Evolutionary conservation across 2,797 vertebrate species (phyloP).

Genomic region (Buceros bicornis): DNA sequence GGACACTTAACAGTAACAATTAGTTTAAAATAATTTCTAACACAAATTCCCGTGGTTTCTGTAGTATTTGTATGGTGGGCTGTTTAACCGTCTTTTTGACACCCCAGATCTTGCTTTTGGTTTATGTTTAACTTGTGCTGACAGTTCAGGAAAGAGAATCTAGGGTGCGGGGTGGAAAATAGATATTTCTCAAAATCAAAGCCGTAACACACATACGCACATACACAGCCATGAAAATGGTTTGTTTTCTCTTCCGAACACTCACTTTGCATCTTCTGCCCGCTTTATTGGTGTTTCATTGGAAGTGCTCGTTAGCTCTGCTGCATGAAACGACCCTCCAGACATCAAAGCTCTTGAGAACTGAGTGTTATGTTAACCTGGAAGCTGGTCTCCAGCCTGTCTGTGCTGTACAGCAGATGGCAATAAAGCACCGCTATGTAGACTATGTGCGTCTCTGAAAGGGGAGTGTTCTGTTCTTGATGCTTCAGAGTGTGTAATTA

Average conservation of each 20-base stretch:
- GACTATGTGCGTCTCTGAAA: background rate
- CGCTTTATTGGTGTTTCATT: background rate
- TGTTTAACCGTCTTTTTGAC: background rate
- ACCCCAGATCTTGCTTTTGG: background rate
- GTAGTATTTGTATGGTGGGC: background rate
- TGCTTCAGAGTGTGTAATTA: background rate
- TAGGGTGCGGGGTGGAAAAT: background rate
- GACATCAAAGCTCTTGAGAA: background rate
- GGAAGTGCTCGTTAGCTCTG: background rate
- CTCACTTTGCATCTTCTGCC: background rate
- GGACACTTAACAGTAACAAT: background rate
- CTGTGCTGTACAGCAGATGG: conserved; percentile 52
- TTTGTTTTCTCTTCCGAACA: background rate
- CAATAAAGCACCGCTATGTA: background rate
- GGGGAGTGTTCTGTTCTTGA: background rate
- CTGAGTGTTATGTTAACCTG: background rate
- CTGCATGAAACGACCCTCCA: background rate
- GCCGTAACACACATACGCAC: background rate
- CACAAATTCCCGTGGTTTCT: background rate
- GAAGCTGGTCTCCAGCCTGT: background rate
- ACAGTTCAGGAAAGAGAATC: background rate
- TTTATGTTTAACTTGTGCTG: background rate
- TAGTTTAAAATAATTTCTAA: background rate
- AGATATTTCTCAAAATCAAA: background rate
- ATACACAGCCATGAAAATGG: background rate